A percentile compares a stretch with the other conserved stretches of the same genome.
Conservation (phyloP, 1,140 invertebrate species). For the Calliphora vicina region DNA sequence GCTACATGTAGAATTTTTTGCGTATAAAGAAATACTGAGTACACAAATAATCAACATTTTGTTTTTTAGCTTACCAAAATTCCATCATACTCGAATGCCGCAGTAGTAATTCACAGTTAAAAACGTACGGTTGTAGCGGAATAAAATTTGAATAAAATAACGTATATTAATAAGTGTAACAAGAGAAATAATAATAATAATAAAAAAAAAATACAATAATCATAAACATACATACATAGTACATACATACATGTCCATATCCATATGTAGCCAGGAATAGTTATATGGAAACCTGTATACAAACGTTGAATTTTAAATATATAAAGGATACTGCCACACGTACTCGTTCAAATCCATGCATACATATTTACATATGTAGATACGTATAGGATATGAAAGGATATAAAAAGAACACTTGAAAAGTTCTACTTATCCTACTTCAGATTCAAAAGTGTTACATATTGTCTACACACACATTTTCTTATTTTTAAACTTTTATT, state of each 20-base stretch:
- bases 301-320: neutral
- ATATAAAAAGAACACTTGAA: too few relatives aligned
- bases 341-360: too few relatives aligned
- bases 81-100: neutral
- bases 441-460: too few relatives aligned
- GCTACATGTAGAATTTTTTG: neutral
- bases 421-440: too few relatives aligned
- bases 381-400: too few relatives aligned
- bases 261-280: neutral
- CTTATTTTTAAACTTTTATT: too few relatives aligned
- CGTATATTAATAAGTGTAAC: neutral
- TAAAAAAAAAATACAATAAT: neutral
- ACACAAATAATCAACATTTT: neutral
- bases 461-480: too few relatives aligned
- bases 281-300: neutral
- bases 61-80: neutral
- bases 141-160: neutral
- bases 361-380: too few relatives aligned
- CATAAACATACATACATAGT: neutral
- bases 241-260: neutral
- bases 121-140: neutral
- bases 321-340: neutral
- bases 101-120: slow-evolving; percentile 7
- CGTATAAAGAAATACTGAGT: neutral
- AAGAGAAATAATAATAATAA: neutral